These are phyloP conservation scores for Pecten maximus DNA, from an alignment of 2,888 invertebrate species.

Conservation along the genomic window DNA sequence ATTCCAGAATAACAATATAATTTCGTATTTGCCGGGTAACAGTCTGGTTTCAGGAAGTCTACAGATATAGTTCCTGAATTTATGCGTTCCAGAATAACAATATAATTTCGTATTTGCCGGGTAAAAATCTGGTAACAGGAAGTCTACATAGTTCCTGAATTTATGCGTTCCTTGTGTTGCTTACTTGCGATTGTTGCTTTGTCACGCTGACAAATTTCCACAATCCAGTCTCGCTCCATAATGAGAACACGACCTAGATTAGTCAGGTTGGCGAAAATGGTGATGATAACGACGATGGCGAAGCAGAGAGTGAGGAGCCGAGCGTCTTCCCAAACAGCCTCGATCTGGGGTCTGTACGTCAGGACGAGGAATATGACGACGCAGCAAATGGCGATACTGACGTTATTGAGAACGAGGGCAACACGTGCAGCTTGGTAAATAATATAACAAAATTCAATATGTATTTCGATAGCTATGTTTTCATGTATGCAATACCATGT, in stretches of 20 bases:
- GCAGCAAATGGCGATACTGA: conserved; percentile 82
- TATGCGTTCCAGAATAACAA: too few species aligned
- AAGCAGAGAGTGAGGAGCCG: conserved; percentile 67
- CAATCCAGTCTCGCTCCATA: conserved; percentile 84
- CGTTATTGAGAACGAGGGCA: conserved; percentile 83
- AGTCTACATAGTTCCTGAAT: too few species aligned
- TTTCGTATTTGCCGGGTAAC: too few species aligned
- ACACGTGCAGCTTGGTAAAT: conserved; percentile 81
- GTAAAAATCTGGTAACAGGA: too few species aligned
- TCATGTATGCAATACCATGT: too few species aligned
- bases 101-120: too few species aligned
- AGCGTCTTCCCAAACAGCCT: conserved; percentile 56
- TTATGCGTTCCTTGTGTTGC: too few species aligned
- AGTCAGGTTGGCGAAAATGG: conserved; percentile 78
- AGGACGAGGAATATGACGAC: conserved; percentile 79
- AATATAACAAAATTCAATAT: not conserved
- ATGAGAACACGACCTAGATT: conserved; percentile 81
- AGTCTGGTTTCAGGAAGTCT: too few species aligned
- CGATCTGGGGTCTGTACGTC: conserved; percentile 59
- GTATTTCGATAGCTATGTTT: too few species aligned
- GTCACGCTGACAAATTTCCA: conserved; percentile 82
- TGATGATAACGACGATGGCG: conserved; percentile 80
- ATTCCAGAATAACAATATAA: too few species aligned
- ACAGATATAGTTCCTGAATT: too few species aligned
- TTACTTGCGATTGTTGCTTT: conserved; percentile 80